Evolutionary conservation across 2,113 vertebrate species (phyloP), one percentile per base, ranked within the genome.

Genomic region (Phodopus roborovskii): DNA sequence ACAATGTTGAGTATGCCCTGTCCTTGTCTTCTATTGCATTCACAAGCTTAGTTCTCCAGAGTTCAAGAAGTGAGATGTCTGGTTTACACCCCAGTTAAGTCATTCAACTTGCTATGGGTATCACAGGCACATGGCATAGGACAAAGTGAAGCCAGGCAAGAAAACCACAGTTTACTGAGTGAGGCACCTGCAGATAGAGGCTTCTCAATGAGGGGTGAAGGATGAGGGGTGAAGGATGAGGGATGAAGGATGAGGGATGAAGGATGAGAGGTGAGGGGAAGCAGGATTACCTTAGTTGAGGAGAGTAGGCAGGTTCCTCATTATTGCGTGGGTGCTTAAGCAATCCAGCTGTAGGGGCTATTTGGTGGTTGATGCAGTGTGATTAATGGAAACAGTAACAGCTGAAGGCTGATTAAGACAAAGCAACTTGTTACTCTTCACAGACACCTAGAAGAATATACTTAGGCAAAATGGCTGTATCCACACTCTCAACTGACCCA

Each of bases 351-450:
- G 94, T 93, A 90, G 92, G 97, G 90, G 64, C 22, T 0, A 1
- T 48, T 94, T 88, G 64, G 92, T 97, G 97, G 90, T 96, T 56
- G 97, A 90, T 90, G 62, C 87, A 0, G 62, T 96, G 83, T 98
- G 94, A 96, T 79, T 88, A 93, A 96, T 70, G 96, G 96, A 94
- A 97, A 92, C 93, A 94, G 39, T 75, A 83, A 88, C 96, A 98
- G 94, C 96, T 97, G 97, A 97, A 94, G 60, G 62, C 96, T 97
- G 96, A 95, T 94, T 97, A 96, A 92, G 95, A 97, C 26, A 94
- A 97, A 94, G 83, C 89, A 48, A 58, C 95, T 96, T 98, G 95
- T 96, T 95, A 94, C 91, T 96, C 96, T 42, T 75, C 24, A 4
- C 24, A 87, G 79, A 96, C 90, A 97, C 94, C 94, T 97, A 93